These are phyloP conservation scores for Sebastes fasciatus DNA, from an alignment of 2,113 vertebrate species.

Conservation along the genomic window DNA sequence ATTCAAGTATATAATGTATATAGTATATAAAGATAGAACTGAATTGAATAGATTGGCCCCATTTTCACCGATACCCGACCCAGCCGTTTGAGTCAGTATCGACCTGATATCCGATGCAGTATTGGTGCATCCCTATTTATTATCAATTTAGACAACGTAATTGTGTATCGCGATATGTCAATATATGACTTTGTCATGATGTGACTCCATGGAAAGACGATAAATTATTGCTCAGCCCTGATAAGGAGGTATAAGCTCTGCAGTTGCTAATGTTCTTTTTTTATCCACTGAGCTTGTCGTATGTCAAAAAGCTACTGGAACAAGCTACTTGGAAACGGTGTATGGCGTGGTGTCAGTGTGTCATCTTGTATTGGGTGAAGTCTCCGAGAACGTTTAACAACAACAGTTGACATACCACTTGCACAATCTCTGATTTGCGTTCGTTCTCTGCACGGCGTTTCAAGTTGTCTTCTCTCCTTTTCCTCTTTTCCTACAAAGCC, in stretches of 20 bases:
- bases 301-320: neutral
- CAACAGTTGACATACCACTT: constrained; percentile 88
- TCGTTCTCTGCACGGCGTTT: constrained; percentile 90
- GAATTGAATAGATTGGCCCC: too few species aligned
- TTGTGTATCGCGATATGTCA: too few species aligned
- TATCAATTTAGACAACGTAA: too few species aligned
- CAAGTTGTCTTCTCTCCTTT: constrained; percentile 89
- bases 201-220: too few species aligned
- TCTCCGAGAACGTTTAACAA: neutral
- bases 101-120: too few species aligned
- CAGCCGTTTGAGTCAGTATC: too few species aligned
- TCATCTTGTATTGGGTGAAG: neutral
- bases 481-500: constrained; percentile 88
- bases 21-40: too few species aligned
- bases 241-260: neutral
- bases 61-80: too few species aligned
- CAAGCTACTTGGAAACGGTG: neutral
- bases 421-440: constrained; percentile 90
- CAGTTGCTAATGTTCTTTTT: neutral
- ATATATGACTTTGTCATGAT: too few species aligned
- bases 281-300: neutral
- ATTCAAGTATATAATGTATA: too few species aligned
- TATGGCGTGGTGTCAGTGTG: neutral
- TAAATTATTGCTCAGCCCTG: too few species aligned
- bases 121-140: too few species aligned